Evolutionary conservation across 1,140 invertebrate genomes (phyloP).

Genomic region (Heliconius nattereri): DNA sequence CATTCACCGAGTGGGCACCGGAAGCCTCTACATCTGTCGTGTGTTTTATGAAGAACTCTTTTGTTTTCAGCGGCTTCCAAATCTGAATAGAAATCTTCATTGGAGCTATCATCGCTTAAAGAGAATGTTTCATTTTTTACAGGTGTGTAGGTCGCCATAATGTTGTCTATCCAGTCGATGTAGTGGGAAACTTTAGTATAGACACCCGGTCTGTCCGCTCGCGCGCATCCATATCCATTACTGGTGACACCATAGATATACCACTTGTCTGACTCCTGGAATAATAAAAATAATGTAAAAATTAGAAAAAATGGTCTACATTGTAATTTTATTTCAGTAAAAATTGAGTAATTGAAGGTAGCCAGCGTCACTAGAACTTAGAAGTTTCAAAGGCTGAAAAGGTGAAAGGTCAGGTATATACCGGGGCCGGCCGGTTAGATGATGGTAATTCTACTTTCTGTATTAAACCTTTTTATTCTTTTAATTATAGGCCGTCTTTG

Average conservation of each 20-base stretch:
- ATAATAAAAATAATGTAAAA: not conserved
- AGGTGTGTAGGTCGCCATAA: slow-evolving; percentile 70
- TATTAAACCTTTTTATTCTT: too few relatives aligned
- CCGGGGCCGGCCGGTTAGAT: too few relatives aligned
- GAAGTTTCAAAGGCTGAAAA: too few relatives aligned
- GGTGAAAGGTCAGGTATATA: too few relatives aligned
- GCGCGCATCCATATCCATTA: slow-evolving; percentile 93
- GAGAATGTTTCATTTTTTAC: slow-evolving; percentile 48
- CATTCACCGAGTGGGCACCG: slow-evolving; percentile 89
- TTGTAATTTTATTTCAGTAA: not conserved
- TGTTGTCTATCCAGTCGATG: slow-evolving; percentile 87
- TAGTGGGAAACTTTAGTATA: slow-evolving; percentile 93
- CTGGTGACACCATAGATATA: slow-evolving; percentile 89
- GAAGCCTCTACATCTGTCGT: slow-evolving; percentile 84
- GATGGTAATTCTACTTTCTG: too few relatives aligned
- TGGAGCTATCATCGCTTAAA: slow-evolving; percentile 53
- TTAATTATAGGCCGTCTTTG: too few relatives aligned
- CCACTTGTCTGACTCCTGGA: slow-evolving; percentile 82
- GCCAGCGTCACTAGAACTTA: too few relatives aligned
- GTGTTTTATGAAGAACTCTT: slow-evolving; percentile 47
- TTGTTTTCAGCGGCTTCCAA: slow-evolving; percentile 75
- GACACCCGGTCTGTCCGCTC: slow-evolving; percentile 91
- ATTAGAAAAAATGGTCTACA: not conserved
- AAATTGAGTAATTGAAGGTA: not conserved
- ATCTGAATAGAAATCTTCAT: slow-evolving; percentile 75